A percentile compares a stretch with the other conserved stretches of the same genome.
Conservation (phyloP, 2,113 vertebrate genomes). For the Myotis davidii region DNA sequence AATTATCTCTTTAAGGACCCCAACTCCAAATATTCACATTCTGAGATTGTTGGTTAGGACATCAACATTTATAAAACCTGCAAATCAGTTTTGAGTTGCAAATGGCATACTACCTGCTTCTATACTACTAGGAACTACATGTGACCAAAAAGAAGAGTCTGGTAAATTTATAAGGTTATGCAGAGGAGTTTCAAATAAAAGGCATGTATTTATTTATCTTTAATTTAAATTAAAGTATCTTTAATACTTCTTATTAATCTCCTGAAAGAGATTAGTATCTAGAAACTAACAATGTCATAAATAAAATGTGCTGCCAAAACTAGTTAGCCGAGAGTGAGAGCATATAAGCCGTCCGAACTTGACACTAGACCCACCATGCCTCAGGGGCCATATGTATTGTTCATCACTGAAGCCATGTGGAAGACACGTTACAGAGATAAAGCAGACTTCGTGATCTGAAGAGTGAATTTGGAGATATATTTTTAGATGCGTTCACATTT, state of each 20-base stretch:
- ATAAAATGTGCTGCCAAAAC: neutral
- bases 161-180: neutral
- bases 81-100: conserved; percentile 44
- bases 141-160: neutral
- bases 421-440: neutral
- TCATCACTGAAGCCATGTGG: neutral
- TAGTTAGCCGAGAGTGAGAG: neutral
- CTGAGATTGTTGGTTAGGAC: neutral
- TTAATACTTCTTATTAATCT: neutral
- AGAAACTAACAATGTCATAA: neutral
- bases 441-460: neutral
- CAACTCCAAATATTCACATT: neutral
- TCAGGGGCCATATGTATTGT: rapidly evolving
- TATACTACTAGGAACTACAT: neutral
- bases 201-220: neutral
- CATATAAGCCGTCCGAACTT: neutral
- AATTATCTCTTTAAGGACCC: neutral
- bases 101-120: neutral
- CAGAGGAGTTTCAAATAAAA: neutral
- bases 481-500: neutral
- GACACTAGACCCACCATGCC: neutral
- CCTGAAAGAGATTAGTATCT: neutral
- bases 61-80: neutral
- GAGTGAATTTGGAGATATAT: neutral
- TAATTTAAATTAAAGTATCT: neutral